Conservation (phyloP, 1,140 invertebrate genomes). For the Philotrypesis tridentata region DNA sequence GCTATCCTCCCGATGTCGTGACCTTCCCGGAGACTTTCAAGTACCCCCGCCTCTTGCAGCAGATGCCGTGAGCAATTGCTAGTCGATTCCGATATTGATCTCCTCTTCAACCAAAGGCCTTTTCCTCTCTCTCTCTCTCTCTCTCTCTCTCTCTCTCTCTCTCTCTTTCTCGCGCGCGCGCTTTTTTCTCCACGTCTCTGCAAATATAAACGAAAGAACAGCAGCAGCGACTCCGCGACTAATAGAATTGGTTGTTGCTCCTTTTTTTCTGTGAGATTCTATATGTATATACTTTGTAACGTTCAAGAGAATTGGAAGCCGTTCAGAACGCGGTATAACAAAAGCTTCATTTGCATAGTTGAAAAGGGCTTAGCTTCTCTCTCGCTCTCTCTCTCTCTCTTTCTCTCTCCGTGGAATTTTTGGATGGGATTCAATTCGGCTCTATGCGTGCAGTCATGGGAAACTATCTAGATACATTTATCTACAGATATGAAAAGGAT, state of each 20-base stretch:
- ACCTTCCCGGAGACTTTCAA: constrained; percentile 58
- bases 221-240: no score
- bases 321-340: neutral
- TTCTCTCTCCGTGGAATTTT: neutral
- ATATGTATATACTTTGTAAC: neutral
- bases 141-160: no score
- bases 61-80: constrained; percentile 19
- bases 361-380: neutral
- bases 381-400: no score
- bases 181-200: no score
- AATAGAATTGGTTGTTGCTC: neutral
- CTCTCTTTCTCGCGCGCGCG: no score
- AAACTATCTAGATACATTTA: no score
- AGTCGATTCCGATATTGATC: constrained; percentile 29
- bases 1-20: constrained; percentile 50
- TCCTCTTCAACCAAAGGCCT: neutral
- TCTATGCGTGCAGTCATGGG: neutral
- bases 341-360: neutral
- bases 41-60: constrained; percentile 13
- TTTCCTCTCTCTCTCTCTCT: no score
- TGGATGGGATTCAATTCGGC: neutral
- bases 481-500: no score
- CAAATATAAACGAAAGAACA: no score
- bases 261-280: neutral
- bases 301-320: neutral